Conservation (phyloP, 2,113 vertebrate genomes). For the Passer domesticus region DNA sequence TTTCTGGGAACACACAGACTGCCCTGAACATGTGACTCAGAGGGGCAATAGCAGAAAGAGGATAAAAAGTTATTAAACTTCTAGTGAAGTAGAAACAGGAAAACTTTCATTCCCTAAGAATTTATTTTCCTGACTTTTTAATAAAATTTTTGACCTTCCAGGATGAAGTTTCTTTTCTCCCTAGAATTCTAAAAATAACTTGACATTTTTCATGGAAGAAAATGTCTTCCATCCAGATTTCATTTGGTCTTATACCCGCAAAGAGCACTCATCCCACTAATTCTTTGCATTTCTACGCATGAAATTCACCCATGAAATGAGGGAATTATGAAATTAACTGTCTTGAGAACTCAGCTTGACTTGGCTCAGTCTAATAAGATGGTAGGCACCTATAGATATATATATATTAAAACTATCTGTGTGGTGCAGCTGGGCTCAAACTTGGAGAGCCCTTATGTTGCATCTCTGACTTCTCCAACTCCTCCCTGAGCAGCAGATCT, state of each 20-base stretch:
- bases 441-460: background rate
- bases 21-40: background rate
- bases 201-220: conserved; percentile 44
- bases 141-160: conserved; percentile 42
- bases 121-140: conserved; percentile 45
- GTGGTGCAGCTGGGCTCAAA: background rate
- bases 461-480: background rate
- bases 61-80: background rate
- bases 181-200: conserved; percentile 31
- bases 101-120: background rate
- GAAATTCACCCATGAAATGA: conserved; percentile 63
- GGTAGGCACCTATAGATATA: background rate
- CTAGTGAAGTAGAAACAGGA: background rate
- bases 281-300: conserved; percentile 20
- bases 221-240: conserved; percentile 1
- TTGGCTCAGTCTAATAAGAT: background rate
- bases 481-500: background rate
- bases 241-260: background rate
- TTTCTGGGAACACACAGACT: background rate
- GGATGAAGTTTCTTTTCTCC: background rate
- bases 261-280: conserved; percentile 3
- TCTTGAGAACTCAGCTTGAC: conserved; percentile 17
- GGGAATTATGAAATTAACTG: conserved; percentile 48
- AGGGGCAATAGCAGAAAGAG: background rate
- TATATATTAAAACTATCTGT: background rate